Base-by-base conservation (phyloP, 2,888 invertebrate genomes). In the Melikaiella ostensackeni region DNA sequence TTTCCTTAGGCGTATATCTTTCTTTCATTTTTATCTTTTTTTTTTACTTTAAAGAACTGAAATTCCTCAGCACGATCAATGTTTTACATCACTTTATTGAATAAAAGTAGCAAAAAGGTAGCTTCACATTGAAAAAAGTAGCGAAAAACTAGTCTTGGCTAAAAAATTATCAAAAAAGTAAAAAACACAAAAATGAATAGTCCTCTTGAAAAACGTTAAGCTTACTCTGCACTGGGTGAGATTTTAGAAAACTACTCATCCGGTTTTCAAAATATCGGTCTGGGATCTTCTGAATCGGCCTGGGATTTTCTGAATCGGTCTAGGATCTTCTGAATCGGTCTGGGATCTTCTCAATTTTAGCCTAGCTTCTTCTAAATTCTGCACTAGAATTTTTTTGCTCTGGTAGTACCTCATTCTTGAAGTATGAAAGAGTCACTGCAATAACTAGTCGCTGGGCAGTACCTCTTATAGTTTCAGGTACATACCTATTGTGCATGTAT, bases 381-480 rank as follows among this genome's bases (percentile, higher is more conserved):
- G 1, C n/a, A n/a, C 50, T 50, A n/a, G 50, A 50, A 50, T 50
- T 50, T 8, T 9, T 9, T n/a, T n/a, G n/a, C n/a, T n/a, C n/a
- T n/a, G n/a, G 9, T 19, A n/a, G 50, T 50, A 50, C n/a, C 50
- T 50, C 5, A 42, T 42, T 35, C 33, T 63, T 30, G 19, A n/a
- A 64, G 46, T 74, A 75, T 35, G 21, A 62, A 76, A 59, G 62
- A 76, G 62, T 75, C 66, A 87, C 88, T 86, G 88, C 84, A 81
- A 77, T 76, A 79, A 38, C 82, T 83, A 79, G 82, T 80, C 79
- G 82, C 79, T 75, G 80, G 75, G 80, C 82, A 50, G 80, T 81
- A 83, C 80, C 86, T 88, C 85, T 88, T 88, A 87, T 88, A 86
- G 80, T 83, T 80, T 62, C 78, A 79, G 76, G 77, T 84, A 83